Evolutionary conservation across 2,113 vertebrate species (phyloP).

Genomic region (Bubo scandiacus): DNA sequence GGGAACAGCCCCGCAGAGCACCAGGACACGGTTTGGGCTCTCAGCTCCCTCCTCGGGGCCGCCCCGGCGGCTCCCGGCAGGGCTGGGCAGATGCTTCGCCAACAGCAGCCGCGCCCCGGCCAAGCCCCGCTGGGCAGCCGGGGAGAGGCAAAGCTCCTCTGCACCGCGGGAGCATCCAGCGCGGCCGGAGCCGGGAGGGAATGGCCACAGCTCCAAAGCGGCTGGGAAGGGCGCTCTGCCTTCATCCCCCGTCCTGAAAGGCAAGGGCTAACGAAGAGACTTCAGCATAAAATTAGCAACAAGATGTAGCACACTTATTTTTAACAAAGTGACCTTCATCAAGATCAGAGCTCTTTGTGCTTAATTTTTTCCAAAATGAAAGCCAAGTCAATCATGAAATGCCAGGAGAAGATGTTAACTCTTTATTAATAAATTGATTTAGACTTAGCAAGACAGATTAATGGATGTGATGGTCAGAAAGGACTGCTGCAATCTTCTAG

Average conservation of each 20-base stretch:
- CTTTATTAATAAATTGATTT: slow-evolving; percentile 55
- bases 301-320: slow-evolving; percentile 12
- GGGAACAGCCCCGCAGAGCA: neutral
- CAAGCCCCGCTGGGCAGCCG: neutral
- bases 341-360: neutral
- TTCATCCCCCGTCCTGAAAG: neutral
- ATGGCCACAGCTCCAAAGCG: neutral
- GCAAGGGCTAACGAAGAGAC: neutral
- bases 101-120: neutral
- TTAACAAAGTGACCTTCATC: slow-evolving; percentile 33
- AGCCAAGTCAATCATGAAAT: slow-evolving; percentile 7
- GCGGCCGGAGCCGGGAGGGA: neutral
- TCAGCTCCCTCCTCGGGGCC: neutral
- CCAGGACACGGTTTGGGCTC: neutral
- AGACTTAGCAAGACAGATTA: slow-evolving; percentile 35
- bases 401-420: slow-evolving; percentile 11
- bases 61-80: neutral
- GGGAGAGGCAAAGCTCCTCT: neutral
- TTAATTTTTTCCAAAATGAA: slow-evolving; percentile 5
- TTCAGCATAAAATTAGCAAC: neutral
- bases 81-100: neutral
- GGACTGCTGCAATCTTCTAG: neutral
- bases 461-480: slow-evolving; percentile 2
- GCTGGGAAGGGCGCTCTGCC: neutral
- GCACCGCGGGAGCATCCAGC: neutral